A percentile compares a stretch with the other conserved stretches of the same genome.
phyloP scores from a whole-genome alignment of 2,113 vertebrate species.

The Coryphaenoides rupestris region DNA sequence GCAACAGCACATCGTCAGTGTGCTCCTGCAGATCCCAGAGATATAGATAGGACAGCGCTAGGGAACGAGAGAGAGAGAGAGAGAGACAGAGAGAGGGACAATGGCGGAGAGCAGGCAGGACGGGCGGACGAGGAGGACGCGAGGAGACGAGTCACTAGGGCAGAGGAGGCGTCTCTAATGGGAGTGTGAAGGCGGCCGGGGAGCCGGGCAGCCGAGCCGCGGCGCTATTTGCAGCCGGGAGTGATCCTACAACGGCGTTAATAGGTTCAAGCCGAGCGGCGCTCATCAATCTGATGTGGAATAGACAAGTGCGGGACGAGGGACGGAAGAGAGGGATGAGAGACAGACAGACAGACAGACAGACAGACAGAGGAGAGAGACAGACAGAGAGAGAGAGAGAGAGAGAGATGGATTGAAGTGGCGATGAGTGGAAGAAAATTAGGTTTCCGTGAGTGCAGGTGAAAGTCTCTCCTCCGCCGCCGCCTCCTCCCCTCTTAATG shows the following conservation, averaged over 20 bases:
- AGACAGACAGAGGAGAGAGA: too few species aligned
- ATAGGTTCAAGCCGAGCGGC: slow-evolving; percentile 46
- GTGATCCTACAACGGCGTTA: slow-evolving; percentile 51
- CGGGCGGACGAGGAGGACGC: too few species aligned
- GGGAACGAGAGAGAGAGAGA: not conserved
- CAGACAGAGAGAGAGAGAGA: too few species aligned
- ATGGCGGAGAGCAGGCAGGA: not conserved
- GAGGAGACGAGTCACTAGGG: slow-evolving; percentile 24
- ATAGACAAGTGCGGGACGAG: slow-evolving; percentile 28
- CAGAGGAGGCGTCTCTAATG: slow-evolving; percentile 38
- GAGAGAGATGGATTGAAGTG: slow-evolving; percentile 45
- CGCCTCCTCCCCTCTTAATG: not conserved
- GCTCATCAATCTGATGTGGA: slow-evolving; percentile 58
- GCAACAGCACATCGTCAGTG: too few species aligned
- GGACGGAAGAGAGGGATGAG: slow-evolving; percentile 14
- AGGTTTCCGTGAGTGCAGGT: slow-evolving; percentile 39
- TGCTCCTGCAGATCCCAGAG: too few species aligned
- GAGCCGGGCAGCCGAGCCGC: too few species aligned
- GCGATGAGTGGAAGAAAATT: too few species aligned
- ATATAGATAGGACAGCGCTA: too few species aligned
- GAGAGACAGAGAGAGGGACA: slow-evolving; percentile 1
- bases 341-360: not conserved
- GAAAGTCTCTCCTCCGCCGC: slow-evolving; percentile 14
- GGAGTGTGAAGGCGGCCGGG: slow-evolving; percentile 58
- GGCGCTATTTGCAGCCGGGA: slow-evolving; percentile 55